A percentile compares a stretch with the other conserved stretches of the same genome.
Evolutionary conservation across 2,113 vertebrate genomes (phyloP).

Genomic region (Planiliza haematocheilus): DNA sequence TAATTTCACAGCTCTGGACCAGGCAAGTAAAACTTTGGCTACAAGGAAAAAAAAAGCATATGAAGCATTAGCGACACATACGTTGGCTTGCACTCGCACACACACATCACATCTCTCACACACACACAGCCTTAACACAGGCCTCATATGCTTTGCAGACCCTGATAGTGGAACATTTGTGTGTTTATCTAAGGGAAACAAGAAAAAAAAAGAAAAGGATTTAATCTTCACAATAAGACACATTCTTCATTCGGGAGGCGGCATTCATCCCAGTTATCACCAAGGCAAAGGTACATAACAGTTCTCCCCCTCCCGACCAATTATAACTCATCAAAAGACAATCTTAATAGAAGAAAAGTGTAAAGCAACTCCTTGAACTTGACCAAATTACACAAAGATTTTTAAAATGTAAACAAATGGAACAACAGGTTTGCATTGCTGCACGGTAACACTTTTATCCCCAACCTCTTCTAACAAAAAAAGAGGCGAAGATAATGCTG

Average conservation of each 20-base stretch:
- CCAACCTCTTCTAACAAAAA: constrained; percentile 3
- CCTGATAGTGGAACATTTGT: constrained; percentile 69
- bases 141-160: constrained; percentile 64
- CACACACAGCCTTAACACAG: constrained; percentile 40
- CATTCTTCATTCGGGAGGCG: constrained; percentile 53
- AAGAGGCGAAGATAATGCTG: constrained; percentile 5
- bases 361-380: neutral
- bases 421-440: constrained; percentile 22
- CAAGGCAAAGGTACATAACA: constrained; percentile 29
- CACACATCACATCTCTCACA: neutral
- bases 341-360: constrained; percentile 16
- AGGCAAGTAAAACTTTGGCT: constrained; percentile 55
- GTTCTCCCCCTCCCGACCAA: constrained; percentile 19
- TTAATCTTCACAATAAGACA: constrained; percentile 40
- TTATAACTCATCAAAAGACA: constrained; percentile 14
- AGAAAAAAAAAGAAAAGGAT: constrained; percentile 13
- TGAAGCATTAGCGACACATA: constrained; percentile 42
- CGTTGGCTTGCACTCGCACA: constrained; percentile 9
- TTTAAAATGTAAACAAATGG: constrained; percentile 36
- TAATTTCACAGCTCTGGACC: constrained; percentile 58
- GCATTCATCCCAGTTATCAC: constrained; percentile 21
- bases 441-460: constrained; percentile 21
- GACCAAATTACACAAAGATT: neutral
- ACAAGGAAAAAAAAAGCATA: constrained; percentile 40
- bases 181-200: constrained; percentile 38